A percentile compares a stretch with the other conserved stretches of the same genome.
These are phyloP conservation scores for Lasioglossum villosulum DNA, from an alignment of 2,888 invertebrate genomes.

Conservation along the genomic window DNA sequence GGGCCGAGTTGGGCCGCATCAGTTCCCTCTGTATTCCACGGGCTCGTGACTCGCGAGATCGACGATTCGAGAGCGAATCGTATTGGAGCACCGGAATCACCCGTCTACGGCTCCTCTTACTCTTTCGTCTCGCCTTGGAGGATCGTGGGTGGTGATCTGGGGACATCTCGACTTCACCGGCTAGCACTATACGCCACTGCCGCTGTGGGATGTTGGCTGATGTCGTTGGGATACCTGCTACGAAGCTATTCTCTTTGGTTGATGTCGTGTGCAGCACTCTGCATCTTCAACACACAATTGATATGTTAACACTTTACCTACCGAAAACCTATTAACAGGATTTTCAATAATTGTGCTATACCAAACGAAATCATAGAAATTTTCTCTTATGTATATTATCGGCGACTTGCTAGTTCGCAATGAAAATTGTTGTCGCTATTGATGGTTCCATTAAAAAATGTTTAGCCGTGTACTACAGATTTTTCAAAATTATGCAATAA, in stretches of 20 bases:
- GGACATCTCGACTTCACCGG: constrained; percentile 5
- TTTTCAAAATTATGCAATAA: too few species aligned
- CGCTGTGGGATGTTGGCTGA: not conserved
- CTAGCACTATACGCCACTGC: not conserved
- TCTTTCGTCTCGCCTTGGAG: constrained; percentile 19
- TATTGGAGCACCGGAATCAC: constrained; percentile 29
- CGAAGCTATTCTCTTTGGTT: not conserved
- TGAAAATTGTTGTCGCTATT: too few species aligned
- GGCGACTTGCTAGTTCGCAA: too few species aligned
- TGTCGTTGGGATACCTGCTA: not conserved
- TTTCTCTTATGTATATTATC: too few species aligned
- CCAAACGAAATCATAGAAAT: too few species aligned
- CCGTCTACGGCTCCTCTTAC: not conserved
- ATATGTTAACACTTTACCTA: too few species aligned
- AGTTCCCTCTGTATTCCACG: constrained; percentile 26
- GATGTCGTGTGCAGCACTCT: not conserved
- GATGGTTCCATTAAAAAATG: too few species aligned
- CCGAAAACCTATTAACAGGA: too few species aligned
- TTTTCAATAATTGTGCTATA: too few species aligned
- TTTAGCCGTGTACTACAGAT: too few species aligned
- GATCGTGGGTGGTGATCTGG: constrained; percentile 29
- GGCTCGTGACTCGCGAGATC: constrained; percentile 55
- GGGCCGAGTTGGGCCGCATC: not conserved
- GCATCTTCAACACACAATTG: too few species aligned
- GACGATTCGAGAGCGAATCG: constrained; percentile 51